Base-by-base conservation (phyloP, 1,140 invertebrate genomes). In the Hesperophylax magnus region DNA sequence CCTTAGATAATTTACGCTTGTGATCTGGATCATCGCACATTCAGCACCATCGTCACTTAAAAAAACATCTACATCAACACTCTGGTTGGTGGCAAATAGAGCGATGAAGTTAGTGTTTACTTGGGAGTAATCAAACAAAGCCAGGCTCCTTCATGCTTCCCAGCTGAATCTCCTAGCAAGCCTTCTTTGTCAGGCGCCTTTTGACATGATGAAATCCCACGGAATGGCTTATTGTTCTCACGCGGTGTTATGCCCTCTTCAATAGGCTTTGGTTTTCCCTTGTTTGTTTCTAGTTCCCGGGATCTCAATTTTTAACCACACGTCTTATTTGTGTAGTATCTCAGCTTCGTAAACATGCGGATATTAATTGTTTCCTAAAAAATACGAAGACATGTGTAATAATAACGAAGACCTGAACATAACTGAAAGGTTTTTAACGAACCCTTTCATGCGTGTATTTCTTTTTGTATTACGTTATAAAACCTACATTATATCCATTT, bases 191-290 rank as follows among this genome's bases (percentile, higher is more conserved):
- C 58, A 61, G 14, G 15, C 22, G n/a, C 22, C 63, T 67, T 67
- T 67, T 67, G 63, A 67, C 63, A 67, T 34, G 27, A 67, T 67
- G 63, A 67, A 31, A 27, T 17, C 63, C 31, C 22, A 27, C 63
- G 63, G 31, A 27, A 67, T 67, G 17, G 9, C 31, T 67, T 27
- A 67, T 67, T 67, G 63, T 67, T 31, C 63, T n/a, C 63, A 31
- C 14, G 58, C 58, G 58, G 24, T 22, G 27, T 67, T 67, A 34
- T 31, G 63, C 22, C 22, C 63, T 31, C 31, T 67, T 67, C 27
- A 67, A 27, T 27, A 31, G 24, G 22, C 24, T 31, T 22, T 58
- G 56, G 56, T n/a, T 18, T 58, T 58, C 20, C n/a, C n/a, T 1
- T 61, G 58, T 61, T 20, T 61, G 58, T 61, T 61, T 8, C 58